phyloP scores from a whole-genome alignment of 2,113 vertebrate species.

The Penelope pileata region DNA sequence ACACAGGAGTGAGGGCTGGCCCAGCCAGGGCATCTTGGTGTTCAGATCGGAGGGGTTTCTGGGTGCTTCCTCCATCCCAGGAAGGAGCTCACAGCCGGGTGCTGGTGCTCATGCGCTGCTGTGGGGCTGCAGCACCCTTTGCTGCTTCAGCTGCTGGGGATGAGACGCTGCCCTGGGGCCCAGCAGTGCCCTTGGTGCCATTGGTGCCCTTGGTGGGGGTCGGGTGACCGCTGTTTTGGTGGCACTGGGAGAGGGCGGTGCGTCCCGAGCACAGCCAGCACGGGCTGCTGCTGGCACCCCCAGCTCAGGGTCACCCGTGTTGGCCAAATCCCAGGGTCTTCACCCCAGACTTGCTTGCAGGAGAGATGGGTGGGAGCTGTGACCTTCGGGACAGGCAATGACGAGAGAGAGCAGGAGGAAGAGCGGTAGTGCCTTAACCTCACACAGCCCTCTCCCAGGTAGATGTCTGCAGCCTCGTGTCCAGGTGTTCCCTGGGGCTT shows the following conservation, averaged over 20 bases:
- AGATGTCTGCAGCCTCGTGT: background rate
- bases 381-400: background rate
- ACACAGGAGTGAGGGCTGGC: too few species aligned
- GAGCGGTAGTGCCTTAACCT: background rate
- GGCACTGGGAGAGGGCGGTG: background rate
- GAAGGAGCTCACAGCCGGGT: background rate
- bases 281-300: background rate
- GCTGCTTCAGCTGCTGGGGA: background rate
- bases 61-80: background rate
- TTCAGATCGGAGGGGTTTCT: background rate
- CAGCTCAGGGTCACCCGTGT: background rate
- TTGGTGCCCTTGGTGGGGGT: too few species aligned
- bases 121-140: background rate
- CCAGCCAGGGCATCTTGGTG: background rate
- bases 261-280: background rate
- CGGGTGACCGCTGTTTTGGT: background rate
- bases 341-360: background rate
- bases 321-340: background rate
- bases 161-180: background rate
- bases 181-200: background rate
- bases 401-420: background rate
- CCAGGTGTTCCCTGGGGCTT: background rate
- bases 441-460: background rate
- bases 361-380: background rate
- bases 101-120: accelerated